phyloP scores from a whole-genome alignment of 2,113 vertebrate species.

The Dicaeum eximium region DNA sequence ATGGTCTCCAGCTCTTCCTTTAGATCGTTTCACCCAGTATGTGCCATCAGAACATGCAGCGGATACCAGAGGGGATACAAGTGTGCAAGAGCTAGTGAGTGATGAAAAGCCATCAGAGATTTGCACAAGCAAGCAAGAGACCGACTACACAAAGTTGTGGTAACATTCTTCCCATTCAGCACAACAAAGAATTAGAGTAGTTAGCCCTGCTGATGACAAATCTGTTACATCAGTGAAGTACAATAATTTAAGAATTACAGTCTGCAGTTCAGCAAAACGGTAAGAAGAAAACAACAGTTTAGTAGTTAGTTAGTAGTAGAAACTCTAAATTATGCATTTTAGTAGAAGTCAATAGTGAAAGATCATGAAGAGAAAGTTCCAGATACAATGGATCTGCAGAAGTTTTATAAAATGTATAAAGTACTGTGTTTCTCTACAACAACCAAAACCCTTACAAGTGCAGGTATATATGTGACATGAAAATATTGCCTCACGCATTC shows the following conservation, averaged over 20 bases:
- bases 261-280: conserved; percentile 36
- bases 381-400: conserved; percentile 61
- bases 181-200: neutral
- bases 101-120: neutral
- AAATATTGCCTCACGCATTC: conserved; percentile 78
- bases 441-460: conserved; percentile 74
- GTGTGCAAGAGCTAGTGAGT: neutral
- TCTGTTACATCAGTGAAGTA: conserved; percentile 21
- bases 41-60: neutral
- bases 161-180: conserved; percentile 6
- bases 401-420: conserved; percentile 77
- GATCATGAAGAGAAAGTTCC: conserved; percentile 47
- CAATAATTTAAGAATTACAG: conserved; percentile 35
- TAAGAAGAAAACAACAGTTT: conserved; percentile 44
- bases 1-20: neutral
- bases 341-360: conserved; percentile 59
- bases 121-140: conserved; percentile 9
- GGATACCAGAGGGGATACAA: neutral
- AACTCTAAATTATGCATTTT: conserved; percentile 52
- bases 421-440: conserved; percentile 74
- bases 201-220: conserved; percentile 28
- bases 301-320: conserved; percentile 56
- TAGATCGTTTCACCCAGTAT: neutral
- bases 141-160: neutral
- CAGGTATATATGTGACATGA: conserved; percentile 73